A percentile compares a stretch with the other conserved stretches of the same genome.
phyloP scores from a whole-genome alignment of 2,113 vertebrate genomes.

The Pedionomus torquatus region DNA sequence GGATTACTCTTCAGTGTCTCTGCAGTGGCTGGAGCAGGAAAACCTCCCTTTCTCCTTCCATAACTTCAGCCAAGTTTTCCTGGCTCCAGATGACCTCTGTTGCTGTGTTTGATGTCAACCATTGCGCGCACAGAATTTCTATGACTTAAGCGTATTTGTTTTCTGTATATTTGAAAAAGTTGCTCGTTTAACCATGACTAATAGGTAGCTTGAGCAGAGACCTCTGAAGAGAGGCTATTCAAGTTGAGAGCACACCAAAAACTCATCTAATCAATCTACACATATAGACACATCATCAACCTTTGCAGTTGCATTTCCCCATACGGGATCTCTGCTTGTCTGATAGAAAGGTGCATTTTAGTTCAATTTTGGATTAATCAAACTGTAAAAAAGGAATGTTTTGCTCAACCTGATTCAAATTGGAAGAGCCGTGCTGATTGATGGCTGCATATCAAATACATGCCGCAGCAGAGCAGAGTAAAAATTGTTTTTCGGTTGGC shows the following conservation, averaged over 20 bases:
- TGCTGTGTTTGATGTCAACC: background rate
- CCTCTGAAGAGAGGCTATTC: background rate
- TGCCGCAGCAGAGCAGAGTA: background rate
- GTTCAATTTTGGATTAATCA: background rate
- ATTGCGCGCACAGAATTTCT: background rate
- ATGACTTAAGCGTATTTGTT: background rate
- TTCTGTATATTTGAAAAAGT: background rate
- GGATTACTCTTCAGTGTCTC: background rate
- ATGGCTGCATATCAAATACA: background rate
- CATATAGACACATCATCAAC: background rate
- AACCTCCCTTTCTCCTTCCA: background rate
- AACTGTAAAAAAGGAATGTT: background rate
- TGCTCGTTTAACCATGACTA: constrained; percentile 27
- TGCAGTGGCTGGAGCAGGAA: background rate
- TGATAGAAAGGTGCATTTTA: background rate
- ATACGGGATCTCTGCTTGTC: background rate
- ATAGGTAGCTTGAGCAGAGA: background rate
- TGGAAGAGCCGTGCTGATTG: background rate
- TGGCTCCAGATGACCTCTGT: background rate
- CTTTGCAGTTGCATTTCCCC: background rate
- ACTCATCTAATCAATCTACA: background rate
- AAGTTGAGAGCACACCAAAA: background rate
- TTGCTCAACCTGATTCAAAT: background rate
- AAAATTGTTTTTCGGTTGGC: background rate
- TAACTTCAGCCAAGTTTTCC: background rate